Evolutionary conservation across 2,888 invertebrate species (phyloP).

Genomic region (Xanthorhoe spadicearia): DNA sequence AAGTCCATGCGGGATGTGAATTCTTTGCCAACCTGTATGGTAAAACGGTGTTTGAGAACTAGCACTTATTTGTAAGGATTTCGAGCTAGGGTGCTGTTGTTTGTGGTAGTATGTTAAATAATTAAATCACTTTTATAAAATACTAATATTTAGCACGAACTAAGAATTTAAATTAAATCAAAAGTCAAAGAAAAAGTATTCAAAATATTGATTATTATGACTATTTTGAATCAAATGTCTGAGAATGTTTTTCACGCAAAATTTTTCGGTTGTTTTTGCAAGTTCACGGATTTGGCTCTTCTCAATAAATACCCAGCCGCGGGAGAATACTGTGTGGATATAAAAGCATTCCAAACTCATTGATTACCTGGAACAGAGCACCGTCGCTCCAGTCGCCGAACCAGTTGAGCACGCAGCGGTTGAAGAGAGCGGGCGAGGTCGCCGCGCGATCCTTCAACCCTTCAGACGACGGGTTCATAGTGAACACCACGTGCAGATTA

Average conservation of each 20-base stretch:
- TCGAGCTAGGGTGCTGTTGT: background rate
- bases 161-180: too few relatives aligned
- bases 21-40: constrained; percentile 92
- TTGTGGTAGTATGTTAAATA: too few relatives aligned
- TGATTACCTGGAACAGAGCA: constrained; percentile 92
- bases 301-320: too few relatives aligned
- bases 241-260: too few relatives aligned
- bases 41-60: background rate
- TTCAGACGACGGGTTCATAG: constrained; percentile 99
- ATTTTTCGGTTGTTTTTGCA: too few relatives aligned
- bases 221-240: too few relatives aligned
- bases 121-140: too few relatives aligned
- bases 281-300: too few relatives aligned
- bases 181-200: too few relatives aligned
- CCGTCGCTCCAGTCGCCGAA: constrained; percentile 99
- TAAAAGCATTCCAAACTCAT: background rate
- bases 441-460: constrained; percentile 99
- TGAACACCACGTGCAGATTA: constrained; percentile 99
- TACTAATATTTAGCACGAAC: too few relatives aligned
- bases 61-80: background rate
- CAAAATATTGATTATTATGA: too few relatives aligned
- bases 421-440: constrained; percentile 99
- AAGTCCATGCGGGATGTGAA: constrained; percentile 98
- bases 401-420: constrained; percentile 99
- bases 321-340: too few relatives aligned